These are phyloP conservation scores for Watsonalla binaria DNA, from an alignment of 2,888 invertebrate genomes.

Conservation along the genomic window DNA sequence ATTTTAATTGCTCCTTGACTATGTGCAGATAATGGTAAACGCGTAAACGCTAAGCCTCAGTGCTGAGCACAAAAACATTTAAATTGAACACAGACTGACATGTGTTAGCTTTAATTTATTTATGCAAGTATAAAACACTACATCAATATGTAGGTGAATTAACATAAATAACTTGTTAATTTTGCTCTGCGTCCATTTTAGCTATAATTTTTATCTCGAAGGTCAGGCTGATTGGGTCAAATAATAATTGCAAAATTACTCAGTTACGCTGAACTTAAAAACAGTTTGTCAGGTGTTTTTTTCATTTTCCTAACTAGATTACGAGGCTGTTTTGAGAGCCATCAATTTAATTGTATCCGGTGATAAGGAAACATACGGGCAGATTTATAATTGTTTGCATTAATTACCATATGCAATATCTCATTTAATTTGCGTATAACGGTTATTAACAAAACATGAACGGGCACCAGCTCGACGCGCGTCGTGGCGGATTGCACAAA, in stretches of 20 bases:
- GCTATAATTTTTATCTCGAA: neutral
- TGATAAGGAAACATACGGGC: neutral
- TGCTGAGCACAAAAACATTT: too few relatives aligned
- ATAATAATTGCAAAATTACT: neutral
- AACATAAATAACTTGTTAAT: neutral
- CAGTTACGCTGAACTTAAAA: neutral
- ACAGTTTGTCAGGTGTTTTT: neutral
- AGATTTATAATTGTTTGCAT: neutral
- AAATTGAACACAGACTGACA: too few relatives aligned
- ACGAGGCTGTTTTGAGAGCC: neutral
- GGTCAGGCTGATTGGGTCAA: neutral
- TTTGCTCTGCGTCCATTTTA: neutral
- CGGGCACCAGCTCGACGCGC: too few relatives aligned
- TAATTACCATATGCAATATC: constrained; percentile 1
- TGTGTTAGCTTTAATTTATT: neutral
- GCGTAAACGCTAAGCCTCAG: too few relatives aligned
- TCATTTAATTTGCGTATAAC: neutral
- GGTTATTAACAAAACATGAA: neutral
- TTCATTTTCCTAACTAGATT: neutral
- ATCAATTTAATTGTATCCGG: neutral
- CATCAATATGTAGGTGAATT: neutral
- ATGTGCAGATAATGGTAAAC: too few relatives aligned
- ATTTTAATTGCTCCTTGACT: neutral
- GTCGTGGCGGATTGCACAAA: too few relatives aligned
- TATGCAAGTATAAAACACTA: neutral